Base-by-base conservation (phyloP, 2,797 vertebrate species). In the Enteromius thamalakanensis region DNA sequence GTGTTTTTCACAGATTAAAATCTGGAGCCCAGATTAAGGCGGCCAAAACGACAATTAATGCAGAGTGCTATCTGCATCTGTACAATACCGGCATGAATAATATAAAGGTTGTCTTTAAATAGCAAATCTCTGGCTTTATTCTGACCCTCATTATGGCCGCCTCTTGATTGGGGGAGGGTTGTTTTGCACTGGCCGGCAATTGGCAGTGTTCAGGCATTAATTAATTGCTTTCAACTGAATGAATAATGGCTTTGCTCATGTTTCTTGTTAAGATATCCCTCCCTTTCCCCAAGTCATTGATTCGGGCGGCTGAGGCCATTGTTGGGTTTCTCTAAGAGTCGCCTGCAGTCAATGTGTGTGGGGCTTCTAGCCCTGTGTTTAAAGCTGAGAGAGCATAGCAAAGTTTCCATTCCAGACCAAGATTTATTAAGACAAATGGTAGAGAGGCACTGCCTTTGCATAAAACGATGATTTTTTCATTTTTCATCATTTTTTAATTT, bases 241-340 rank as follows among this genome's bases (percentile, higher is more conserved):
- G 87, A 87, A 82, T 88, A 88, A 88, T 87, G 82, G 70, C 81
- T 79, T 82, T 68, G 75, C 81, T 85, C 79, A 84, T 84, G 87
- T 62, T 84, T n/a, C 65, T 49, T 85, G 77, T 88, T 83, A 80
- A 75, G 83, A 88, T 67, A 83, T 79, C 79, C 84, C 79, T 80
- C 85, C 81, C 79, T 64, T 71, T 87, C 53, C 29, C 81, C 1
- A 34, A 69, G 78, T 80, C 75, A 87, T 71, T 88, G 87, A 87
- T 86, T 88, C 84, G 69, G 6, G 49, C 45, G 26, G 32, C 79
- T 40, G 85, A 42, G 53, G 51, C 82, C 85, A 86, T 87, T 86
- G 87, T 88, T 87, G 65, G 64, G 14, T 68, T 69, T 49, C 75
- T 79, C 40, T 37, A 67, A 65, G 45, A 67, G 49, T 76, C 42